Conservation (phyloP, 1,140 invertebrate species). For the Euborellia annulipes region DNA sequence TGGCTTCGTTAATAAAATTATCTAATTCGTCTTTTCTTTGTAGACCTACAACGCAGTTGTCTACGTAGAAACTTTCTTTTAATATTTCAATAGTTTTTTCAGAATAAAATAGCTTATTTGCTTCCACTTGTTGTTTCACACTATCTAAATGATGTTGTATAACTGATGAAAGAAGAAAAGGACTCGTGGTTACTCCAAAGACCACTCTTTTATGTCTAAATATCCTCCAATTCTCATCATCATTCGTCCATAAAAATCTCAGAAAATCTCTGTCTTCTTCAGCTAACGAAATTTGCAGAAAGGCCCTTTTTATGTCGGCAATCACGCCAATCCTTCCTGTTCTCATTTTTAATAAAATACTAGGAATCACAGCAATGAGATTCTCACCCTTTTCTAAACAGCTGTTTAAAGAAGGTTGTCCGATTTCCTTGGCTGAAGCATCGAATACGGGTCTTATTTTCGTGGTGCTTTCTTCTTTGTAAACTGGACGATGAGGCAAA, state of each 20-base stretch:
- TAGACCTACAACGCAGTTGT: no score
- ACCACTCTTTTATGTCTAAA: slow-evolving; percentile 18
- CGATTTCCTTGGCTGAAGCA: slow-evolving; percentile 14
- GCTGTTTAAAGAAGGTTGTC: slow-evolving; percentile 22
- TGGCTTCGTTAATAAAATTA: no score
- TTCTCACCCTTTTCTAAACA: slow-evolving; percentile 25
- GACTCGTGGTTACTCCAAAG: slow-evolving; percentile 13
- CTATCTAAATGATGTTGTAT: slow-evolving; percentile 4
- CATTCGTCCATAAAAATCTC: slow-evolving; percentile 22
- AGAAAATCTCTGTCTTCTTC: slow-evolving; percentile 20
- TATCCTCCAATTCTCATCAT: slow-evolving; percentile 8
- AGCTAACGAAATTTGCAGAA: slow-evolving; percentile 23
- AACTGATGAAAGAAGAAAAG: slow-evolving; percentile 10
- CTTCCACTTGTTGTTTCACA: slow-evolving; percentile 2
- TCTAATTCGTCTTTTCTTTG: slow-evolving; percentile 5
- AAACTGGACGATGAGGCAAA: slow-evolving; percentile 22
- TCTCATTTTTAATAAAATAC: slow-evolving; percentile 24
- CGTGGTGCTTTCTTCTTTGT: slow-evolving; percentile 21
- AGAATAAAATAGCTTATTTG: slow-evolving; percentile 2
- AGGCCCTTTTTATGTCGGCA: slow-evolving; percentile 27
- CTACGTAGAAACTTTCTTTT: no score
- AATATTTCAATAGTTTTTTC: no score
- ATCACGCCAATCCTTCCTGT: slow-evolving; percentile 20
- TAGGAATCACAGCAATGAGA: slow-evolving; percentile 25
- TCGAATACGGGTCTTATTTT: slow-evolving; percentile 16